Evolutionary conservation across 2,113 vertebrate species (phyloP).

Genomic region (Muntiacus reevesi): DNA sequence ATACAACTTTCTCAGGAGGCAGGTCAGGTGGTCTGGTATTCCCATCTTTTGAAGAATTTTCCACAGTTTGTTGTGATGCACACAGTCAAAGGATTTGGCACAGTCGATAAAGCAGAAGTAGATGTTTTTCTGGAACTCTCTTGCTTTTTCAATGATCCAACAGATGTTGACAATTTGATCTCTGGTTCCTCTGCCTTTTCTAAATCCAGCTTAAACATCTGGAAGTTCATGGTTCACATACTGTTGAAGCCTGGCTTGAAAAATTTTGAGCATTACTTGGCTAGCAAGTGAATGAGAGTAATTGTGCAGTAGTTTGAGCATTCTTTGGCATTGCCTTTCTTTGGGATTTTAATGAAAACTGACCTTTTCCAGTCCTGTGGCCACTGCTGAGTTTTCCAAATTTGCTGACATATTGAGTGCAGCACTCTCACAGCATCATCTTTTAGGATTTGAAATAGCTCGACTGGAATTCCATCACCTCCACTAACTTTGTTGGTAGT

Average conservation of each 20-base stretch:
- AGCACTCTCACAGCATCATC: background rate
- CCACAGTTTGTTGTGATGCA: background rate
- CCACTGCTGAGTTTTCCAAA: background rate
- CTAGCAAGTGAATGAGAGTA: background rate
- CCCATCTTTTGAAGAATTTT: background rate
- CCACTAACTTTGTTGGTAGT: background rate
- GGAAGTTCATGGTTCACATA: accelerated
- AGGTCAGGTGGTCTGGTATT: background rate
- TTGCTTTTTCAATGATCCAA: background rate
- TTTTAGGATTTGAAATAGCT: background rate
- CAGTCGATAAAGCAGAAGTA: background rate
- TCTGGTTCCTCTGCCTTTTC: background rate
- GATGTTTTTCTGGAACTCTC: background rate
- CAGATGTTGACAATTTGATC: background rate
- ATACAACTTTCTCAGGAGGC: background rate
- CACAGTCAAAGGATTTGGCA: background rate
- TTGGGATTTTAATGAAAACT: background rate
- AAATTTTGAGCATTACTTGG: background rate
- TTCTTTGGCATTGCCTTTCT: background rate
- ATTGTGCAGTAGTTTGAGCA: background rate
- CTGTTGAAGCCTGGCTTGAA: background rate
- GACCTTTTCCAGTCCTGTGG: background rate
- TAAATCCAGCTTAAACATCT: background rate
- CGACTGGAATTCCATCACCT: background rate
- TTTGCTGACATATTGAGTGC: background rate